These are phyloP conservation scores for Sebastes aleutianus DNA, from an alignment of 2,797 vertebrate genomes.

Conservation along the genomic window DNA sequence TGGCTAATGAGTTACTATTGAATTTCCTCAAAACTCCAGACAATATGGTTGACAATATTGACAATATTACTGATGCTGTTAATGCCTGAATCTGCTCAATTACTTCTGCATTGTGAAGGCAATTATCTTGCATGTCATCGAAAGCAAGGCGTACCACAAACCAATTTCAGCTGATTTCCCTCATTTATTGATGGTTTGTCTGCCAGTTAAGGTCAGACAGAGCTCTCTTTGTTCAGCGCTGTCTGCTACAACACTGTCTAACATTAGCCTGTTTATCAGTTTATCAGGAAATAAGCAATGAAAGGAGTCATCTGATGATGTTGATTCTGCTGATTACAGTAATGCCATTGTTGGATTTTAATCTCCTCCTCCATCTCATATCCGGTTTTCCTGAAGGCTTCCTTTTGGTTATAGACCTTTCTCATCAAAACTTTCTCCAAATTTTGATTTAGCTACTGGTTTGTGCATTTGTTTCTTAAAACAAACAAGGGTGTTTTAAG, in stretches of 20 bases:
- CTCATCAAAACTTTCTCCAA: neutral
- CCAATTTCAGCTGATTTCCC: constrained; percentile 27
- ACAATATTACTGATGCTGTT: constrained; percentile 34
- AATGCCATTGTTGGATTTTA: neutral
- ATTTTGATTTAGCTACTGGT: neutral
- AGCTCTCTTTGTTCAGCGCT: constrained; percentile 19
- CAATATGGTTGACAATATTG: constrained; percentile 24
- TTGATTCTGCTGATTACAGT: constrained; percentile 16
- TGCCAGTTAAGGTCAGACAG: constrained; percentile 45
- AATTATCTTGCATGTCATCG: constrained; percentile 34
- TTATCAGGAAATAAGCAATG: constrained; percentile 5
- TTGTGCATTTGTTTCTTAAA: neutral
- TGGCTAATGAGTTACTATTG: constrained; percentile 29
- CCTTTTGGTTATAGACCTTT: neutral
- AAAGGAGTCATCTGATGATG: constrained; percentile 27
- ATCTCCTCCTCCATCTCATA: neutral
- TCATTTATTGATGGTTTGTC: constrained; percentile 33
- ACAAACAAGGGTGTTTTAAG: neutral
- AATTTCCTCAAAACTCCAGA: constrained; percentile 36
- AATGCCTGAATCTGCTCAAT: constrained; percentile 46
- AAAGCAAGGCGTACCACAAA: constrained; percentile 20
- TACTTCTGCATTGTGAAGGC: constrained; percentile 26
- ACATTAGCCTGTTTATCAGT: constrained; percentile 16
- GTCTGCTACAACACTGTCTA: constrained; percentile 3
- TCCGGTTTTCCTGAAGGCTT: neutral